Conservation (phyloP, 1,140 invertebrate species). For the Rhopalosiphum padi region DNA sequence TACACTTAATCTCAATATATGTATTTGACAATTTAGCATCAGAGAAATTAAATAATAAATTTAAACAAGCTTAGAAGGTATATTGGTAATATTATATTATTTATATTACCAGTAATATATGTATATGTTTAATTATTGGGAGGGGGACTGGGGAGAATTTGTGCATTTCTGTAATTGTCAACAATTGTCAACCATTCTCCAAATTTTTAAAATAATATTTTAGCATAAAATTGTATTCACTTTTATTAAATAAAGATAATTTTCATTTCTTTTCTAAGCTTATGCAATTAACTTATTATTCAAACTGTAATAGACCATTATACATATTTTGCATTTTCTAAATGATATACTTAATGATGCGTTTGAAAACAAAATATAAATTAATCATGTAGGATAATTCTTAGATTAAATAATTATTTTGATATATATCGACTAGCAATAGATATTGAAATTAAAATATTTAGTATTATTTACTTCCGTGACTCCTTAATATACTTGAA, state of each 20-base stretch:
- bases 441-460: neutral
- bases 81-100: no score
- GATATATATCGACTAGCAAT: neutral
- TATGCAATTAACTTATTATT: neutral
- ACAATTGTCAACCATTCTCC: neutral
- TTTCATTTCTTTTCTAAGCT: neutral
- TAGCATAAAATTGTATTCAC: neutral
- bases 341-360: neutral
- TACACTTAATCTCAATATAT: neutral
- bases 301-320: neutral
- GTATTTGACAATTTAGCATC: neutral
- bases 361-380: neutral
- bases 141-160: neutral
- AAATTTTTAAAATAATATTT: neutral
- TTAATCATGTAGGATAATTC: neutral
- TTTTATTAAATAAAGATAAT: no score
- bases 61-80: no score
- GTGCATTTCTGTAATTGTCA: neutral
- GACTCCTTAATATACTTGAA: neutral
- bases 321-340: neutral
- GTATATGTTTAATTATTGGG: no score
- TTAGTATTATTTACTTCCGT: neutral
- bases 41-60: no score
- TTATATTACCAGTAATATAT: no score
- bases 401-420: neutral